phyloP scores from a whole-genome alignment of 2,888 invertebrate genomes.

The Meganola albula region DNA sequence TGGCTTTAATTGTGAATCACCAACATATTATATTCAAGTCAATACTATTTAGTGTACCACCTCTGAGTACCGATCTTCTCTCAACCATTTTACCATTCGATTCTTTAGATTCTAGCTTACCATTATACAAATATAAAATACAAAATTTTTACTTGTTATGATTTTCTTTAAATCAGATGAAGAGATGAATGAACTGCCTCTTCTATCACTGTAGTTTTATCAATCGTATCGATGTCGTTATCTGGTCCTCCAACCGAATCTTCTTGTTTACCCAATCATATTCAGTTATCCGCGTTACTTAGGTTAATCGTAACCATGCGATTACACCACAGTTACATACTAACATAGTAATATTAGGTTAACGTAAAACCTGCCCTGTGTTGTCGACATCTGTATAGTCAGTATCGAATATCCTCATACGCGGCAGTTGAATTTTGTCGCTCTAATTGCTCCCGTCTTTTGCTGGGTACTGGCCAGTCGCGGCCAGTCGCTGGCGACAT shows the following conservation, averaged over 20 bases:
- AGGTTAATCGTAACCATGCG: conserved; percentile 19
- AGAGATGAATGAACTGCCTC: conserved; percentile 16
- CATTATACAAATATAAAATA: no score
- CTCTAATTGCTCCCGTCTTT: conserved; percentile 70
- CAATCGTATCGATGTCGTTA: conserved; percentile 30
- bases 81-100: no score
- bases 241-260: conserved; percentile 37
- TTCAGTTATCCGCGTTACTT: conserved; percentile 23
- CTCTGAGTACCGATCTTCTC: no score
- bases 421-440: conserved; percentile 69
- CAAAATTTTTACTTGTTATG: no score
- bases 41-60: no score
- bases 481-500: conserved; percentile 54
- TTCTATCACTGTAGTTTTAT: conserved; percentile 31
- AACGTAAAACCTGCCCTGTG: conserved; percentile 51
- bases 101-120: no score
- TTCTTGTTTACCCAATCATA: conserved; percentile 37
- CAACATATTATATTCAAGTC: no score
- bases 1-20: conserved; percentile 12
- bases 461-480: conserved; percentile 54
- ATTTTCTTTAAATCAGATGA: no score
- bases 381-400: conserved; percentile 66
- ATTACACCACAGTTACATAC: conserved; percentile 7
- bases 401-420: conserved; percentile 72
- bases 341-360: conserved; percentile 21